A percentile compares a stretch with the other conserved stretches of the same genome.
These are phyloP conservation scores for Eutrigla gurnardus DNA, from an alignment of 2,797 vertebrate species.

Conservation along the genomic window DNA sequence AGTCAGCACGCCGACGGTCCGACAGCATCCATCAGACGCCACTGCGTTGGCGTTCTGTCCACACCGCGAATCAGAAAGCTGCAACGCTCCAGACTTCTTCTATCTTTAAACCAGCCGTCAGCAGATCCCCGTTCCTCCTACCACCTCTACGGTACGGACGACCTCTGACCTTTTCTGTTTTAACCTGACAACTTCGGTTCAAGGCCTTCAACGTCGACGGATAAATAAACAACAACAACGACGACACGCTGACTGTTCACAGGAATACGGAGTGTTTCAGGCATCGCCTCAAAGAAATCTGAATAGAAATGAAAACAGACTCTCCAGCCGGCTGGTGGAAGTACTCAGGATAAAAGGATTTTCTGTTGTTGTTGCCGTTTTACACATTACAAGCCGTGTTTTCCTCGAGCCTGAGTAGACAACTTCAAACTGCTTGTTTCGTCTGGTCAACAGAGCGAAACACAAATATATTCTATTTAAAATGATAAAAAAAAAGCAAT, in stretches of 20 bases:
- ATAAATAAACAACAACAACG: no score
- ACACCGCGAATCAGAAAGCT: conserved; percentile 15
- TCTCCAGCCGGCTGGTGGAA: neutral
- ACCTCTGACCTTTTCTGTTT: conserved; percentile 42
- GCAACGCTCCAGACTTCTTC: conserved; percentile 16
- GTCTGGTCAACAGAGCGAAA: neutral
- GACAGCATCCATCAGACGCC: conserved; percentile 20
- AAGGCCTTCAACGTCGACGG: no score
- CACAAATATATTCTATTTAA: neutral
- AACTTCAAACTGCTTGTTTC: neutral
- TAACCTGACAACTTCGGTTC: conserved; percentile 42
- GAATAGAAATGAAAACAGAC: no score
- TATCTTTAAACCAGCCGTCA: conserved; percentile 44
- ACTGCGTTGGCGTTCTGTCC: conserved; percentile 17
- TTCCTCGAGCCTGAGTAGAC: neutral
- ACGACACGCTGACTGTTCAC: conserved; percentile 1
- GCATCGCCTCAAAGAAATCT: neutral
- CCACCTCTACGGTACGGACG: conserved; percentile 19
- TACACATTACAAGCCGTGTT: neutral
- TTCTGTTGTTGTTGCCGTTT: neutral
- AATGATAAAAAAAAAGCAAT: neutral
- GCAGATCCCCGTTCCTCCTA: conserved; percentile 22
- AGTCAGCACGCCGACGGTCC: neutral
- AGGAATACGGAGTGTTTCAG: neutral
- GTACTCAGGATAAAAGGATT: neutral